Conservation (phyloP, 2,113 vertebrate genomes). For the Motacilla tschutschensis region DNA sequence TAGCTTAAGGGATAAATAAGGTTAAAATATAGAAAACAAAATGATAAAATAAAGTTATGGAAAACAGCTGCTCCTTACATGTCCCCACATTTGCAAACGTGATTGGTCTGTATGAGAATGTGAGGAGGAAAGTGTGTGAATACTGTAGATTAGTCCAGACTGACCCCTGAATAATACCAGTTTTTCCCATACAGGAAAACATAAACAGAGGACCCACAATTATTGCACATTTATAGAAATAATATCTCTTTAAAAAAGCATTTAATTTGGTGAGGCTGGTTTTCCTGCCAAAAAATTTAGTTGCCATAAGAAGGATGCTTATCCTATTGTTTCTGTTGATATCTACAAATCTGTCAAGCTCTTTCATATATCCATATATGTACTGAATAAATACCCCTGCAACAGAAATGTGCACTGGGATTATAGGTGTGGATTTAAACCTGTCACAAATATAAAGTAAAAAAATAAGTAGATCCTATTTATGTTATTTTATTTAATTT, state of each 20-base stretch:
- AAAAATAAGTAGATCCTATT: neutral
- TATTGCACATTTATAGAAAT: neutral
- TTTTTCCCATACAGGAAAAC: neutral
- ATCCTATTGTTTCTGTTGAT: neutral
- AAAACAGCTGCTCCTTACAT: neutral
- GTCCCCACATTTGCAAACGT: neutral
- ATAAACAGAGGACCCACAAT: neutral
- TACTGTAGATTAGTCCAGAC: neutral
- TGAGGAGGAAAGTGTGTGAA: neutral
- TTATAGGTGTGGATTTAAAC: neutral
- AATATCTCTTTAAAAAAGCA: neutral
- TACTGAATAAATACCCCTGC: neutral
- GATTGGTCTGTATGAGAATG: neutral
- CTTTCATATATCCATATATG: accelerated
- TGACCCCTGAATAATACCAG: neutral
- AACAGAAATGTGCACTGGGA: neutral
- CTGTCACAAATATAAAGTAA: neutral
- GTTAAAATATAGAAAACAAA: neutral
- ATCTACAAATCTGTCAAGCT: neutral
- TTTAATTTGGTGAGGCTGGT: neutral
- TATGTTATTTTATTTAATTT: neutral
- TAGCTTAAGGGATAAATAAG: neutral
- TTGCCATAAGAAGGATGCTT: neutral
- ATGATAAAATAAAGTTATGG: neutral
- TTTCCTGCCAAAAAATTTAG: neutral